Base-by-base conservation (phyloP, 2,888 invertebrate genomes). In the Dynastes grantii region DNA sequence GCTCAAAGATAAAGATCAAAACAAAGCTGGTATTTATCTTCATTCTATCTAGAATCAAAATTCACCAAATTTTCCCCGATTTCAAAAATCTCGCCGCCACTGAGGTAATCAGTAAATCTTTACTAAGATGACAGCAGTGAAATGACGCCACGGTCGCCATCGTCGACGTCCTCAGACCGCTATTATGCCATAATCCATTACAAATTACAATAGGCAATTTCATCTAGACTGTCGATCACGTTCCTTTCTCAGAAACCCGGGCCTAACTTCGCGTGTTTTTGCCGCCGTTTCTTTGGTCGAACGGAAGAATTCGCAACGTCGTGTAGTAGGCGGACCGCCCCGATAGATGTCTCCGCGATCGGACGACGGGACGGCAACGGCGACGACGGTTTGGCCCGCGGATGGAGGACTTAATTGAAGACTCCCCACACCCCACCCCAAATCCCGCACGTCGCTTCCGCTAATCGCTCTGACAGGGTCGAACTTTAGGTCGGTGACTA, bases 141-240 rank as follows among this genome's bases (percentile, higher is more conserved):
- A 37, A 37, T 37, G 11, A 45, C 45, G 45, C 8, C 11, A 45
- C 45, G 11, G 45, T 76, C 79, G 70, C 27, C 49, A 63, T 3
- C 9, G 68, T 22, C 68, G 27, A 63, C 65, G 40, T 65, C 65
- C 45, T 45, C 45, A 68, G 29, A 29, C n/a, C 53, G 55, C 76
- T 67, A 67, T 76, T 67, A 84, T 82, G 81, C 82, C 81, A 84
- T 84, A 84, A 84, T 83, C 84, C 82, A 86, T 87, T 86, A 86
- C 86, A 86, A 86, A 86, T 87, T 86, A 86, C 86, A 86, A 86
- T 86, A 85, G 86, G 85, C 83, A 85, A 87, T 87, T 86, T 85
- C 84, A 85, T 85, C 84, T 76, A 85, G 84, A 73, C 86, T 87
- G 87, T 87, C 87, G 86, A 87, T 87, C 87, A 87, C 86, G 86